phyloP scores from a whole-genome alignment of 2,888 invertebrate species.

The Perdita meconis region DNA sequence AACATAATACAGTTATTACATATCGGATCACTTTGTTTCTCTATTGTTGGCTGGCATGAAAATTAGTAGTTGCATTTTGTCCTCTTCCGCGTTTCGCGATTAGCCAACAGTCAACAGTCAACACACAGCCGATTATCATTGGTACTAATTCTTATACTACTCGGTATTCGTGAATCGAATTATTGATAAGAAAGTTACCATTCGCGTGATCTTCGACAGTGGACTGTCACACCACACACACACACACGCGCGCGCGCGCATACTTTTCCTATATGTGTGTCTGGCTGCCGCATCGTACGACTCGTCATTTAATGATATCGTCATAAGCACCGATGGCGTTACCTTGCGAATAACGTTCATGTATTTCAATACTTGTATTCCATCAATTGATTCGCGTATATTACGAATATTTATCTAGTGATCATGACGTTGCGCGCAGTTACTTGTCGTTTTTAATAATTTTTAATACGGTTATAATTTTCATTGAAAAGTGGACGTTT shows the following conservation, averaged over 20 bases:
- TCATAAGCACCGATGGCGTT: constrained; percentile 31
- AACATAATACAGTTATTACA: constrained; percentile 58
- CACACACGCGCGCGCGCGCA: neutral
- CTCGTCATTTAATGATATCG: constrained; percentile 20
- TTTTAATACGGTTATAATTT: neutral
- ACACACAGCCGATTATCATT: neutral
- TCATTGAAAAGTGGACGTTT: neutral
- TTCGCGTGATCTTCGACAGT: constrained; percentile 2
- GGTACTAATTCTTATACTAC: neutral
- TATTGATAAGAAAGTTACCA: neutral
- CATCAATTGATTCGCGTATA: constrained; percentile 10
- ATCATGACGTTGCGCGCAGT: neutral
- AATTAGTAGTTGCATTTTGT: constrained; percentile 24
- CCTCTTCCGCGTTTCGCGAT: constrained; percentile 35
- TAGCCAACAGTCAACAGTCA: constrained; percentile 27
- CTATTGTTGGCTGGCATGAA: constrained; percentile 21
- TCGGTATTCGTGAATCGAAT: constrained; percentile 7
- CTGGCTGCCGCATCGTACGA: constrained; percentile 10
- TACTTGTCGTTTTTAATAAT: neutral
- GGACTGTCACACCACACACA: too few relatives aligned
- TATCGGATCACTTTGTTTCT: constrained; percentile 32
- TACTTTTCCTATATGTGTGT: neutral
- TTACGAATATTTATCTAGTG: neutral
- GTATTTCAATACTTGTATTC: constrained; percentile 14
- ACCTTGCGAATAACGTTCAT: constrained; percentile 27